phyloP scores from a whole-genome alignment of 2,888 invertebrate species.

The Torymus aiolomorphi region DNA sequence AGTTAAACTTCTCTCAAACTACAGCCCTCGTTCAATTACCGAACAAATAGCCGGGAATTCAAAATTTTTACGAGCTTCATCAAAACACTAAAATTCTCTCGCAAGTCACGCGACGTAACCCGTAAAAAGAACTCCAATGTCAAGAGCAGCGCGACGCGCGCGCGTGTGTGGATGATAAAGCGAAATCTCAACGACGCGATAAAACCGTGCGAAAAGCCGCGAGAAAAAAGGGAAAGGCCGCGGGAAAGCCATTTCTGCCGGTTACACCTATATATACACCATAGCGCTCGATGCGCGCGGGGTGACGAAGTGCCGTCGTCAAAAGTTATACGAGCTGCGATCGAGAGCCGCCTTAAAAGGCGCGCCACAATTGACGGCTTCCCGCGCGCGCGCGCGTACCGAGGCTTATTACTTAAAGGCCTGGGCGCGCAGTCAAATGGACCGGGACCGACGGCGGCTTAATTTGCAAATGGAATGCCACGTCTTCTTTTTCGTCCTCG shows the following conservation, averaged over 20 bases:
- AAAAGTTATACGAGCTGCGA: constrained; percentile 27
- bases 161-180: not conserved
- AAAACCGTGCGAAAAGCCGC: constrained; percentile 1
- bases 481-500: not conserved
- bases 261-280: no score
- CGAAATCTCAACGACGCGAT: constrained; percentile 1
- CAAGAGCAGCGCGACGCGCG: not conserved
- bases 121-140: no score
- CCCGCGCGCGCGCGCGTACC: constrained; percentile 7
- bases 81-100: no score
- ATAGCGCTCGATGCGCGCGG: constrained; percentile 3
- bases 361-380: constrained; percentile 45
- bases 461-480: constrained; percentile 50
- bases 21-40: no score
- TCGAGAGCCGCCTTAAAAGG: constrained; percentile 14
- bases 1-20: no score
- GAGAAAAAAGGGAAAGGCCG: not conserved
- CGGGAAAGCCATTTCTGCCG: constrained; percentile 2
- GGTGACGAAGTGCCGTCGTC: constrained; percentile 24
- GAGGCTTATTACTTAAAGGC: constrained; percentile 47
- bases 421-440: constrained; percentile 30
- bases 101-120: no score
- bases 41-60: no score
- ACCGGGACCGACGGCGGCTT: constrained; percentile 21
- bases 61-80: no score